Conservation (phyloP, 53 echinoderm and acorn worm genomes). For the Hippasteria phrygiana region DNA sequence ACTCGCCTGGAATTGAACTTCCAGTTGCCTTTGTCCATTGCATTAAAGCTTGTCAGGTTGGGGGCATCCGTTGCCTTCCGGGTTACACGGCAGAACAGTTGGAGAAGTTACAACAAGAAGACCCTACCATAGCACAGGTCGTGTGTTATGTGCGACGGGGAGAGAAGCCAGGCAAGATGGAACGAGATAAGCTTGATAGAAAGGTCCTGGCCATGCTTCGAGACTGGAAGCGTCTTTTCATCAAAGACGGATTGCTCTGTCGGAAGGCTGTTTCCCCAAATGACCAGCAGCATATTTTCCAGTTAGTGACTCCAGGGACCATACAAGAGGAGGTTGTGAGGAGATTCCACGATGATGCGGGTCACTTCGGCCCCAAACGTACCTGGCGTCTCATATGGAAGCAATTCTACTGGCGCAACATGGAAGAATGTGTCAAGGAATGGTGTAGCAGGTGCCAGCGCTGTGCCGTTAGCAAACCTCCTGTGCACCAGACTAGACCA, state of each 20-base stretch:
- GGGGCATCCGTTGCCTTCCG: slow-evolving; percentile 17
- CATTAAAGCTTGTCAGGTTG: slow-evolving; percentile 20
- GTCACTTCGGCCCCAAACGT: slow-evolving; percentile 46
- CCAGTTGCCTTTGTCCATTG: slow-evolving; percentile 14
- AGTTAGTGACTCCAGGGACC: not conserved
- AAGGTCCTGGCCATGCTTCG: not conserved
- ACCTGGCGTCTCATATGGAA: slow-evolving; percentile 6
- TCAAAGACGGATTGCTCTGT: not conserved
- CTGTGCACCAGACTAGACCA: slow-evolving; percentile 10
- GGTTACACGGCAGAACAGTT: slow-evolving; percentile 23
- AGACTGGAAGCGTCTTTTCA: not conserved
- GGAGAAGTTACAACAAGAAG: not conserved
- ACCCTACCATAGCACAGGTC: not conserved
- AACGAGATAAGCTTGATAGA: not conserved
- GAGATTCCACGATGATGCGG: slow-evolving; percentile 42
- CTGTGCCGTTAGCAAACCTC: slow-evolving; percentile 46
- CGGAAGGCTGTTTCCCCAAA: not conserved
- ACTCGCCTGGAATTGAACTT: slow-evolving; percentile 6
- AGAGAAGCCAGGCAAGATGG: not conserved
- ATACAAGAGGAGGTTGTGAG: not conserved
- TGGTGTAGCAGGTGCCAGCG: slow-evolving; percentile 37
- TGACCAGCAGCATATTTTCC: slow-evolving; percentile 9
- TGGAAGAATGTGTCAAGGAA: slow-evolving; percentile 19
- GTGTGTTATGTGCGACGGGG: not conserved
- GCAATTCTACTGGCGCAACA: not conserved